Conservation (phyloP, 2,888 invertebrate species). For the Artemia sp. region DNA sequence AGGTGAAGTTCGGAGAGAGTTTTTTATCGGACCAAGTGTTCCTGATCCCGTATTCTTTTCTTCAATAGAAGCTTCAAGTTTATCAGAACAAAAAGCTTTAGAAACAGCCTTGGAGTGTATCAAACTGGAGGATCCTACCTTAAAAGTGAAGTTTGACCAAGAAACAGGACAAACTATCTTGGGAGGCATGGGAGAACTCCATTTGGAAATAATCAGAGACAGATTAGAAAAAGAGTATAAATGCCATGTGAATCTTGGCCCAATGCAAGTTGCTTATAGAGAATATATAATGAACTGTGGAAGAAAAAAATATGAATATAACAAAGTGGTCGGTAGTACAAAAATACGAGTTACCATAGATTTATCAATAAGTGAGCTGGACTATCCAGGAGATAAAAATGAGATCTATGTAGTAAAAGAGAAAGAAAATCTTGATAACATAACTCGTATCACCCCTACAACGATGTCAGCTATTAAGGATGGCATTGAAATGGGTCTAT, state of each 20-base stretch:
- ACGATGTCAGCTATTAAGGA: constrained; percentile 50
- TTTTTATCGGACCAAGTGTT: constrained; percentile 31
- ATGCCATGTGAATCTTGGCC: constrained; percentile 74
- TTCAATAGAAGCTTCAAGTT: constrained; percentile 66
- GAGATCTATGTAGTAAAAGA: constrained; percentile 34
- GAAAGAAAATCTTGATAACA: constrained; percentile 35
- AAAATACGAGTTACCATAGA: constrained; percentile 22
- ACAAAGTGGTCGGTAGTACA: constrained; percentile 8
- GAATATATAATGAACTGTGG: constrained; percentile 45
- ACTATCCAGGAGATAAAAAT: constrained; percentile 9
- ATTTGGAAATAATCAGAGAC: constrained; percentile 81
- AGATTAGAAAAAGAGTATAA: constrained; percentile 72
- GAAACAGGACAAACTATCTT: constrained; percentile 75
- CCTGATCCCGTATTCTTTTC: constrained; percentile 95
- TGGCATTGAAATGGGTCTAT: constrained; percentile 50
- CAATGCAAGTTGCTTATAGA: constrained; percentile 76
- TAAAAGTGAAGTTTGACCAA: constrained; percentile 51
- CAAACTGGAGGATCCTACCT: constrained; percentile 76
- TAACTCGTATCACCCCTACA: constrained; percentile 46
- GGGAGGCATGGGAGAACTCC: constrained; percentile 89
- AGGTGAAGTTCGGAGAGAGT: background rate
- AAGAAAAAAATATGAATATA: background rate
- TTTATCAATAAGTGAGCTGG: constrained; percentile 20
- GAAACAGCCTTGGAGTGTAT: constrained; percentile 64
- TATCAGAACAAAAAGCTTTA: constrained; percentile 44